Evolutionary conservation across 2,888 invertebrate genomes (phyloP).

Genomic region (Acrobasis repandana): DNA sequence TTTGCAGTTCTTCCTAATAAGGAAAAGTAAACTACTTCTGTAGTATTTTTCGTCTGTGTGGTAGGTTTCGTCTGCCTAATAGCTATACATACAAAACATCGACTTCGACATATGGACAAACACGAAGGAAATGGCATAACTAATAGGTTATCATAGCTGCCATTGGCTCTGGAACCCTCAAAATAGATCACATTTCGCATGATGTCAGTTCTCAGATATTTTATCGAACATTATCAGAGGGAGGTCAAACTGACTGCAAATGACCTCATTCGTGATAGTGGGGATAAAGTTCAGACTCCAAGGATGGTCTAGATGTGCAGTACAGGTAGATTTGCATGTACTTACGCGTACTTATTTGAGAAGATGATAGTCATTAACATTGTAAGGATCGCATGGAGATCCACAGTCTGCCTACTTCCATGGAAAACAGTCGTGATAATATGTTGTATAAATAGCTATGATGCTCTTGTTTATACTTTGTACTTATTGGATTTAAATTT

Average conservation of each 20-base stretch:
- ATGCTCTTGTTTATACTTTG: too few species aligned
- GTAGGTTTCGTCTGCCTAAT: too few species aligned
- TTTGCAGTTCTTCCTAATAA: too few species aligned
- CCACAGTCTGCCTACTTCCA: not conserved
- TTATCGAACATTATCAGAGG: conserved; percentile 14
- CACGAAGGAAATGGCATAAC: not conserved
- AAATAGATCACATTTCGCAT: conserved; percentile 12
- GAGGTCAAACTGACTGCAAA: conserved; percentile 9
- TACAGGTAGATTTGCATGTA: not conserved
- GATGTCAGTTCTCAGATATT: conserved; percentile 17
- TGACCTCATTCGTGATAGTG: conserved; percentile 12
- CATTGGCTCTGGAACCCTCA: not conserved
- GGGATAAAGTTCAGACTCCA: conserved; percentile 17
- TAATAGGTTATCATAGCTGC: not conserved
- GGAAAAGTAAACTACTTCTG: too few species aligned
- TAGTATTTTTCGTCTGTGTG: too few species aligned
- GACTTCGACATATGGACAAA: not conserved
- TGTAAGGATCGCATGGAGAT: too few species aligned
- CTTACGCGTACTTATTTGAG: not conserved
- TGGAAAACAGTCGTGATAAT: too few species aligned
- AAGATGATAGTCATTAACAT: too few species aligned
- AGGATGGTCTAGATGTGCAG: conserved; percentile 1
- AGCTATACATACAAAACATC: not conserved
- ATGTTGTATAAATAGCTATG: too few species aligned
- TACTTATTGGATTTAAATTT: too few species aligned